Conservation (phyloP, 2,888 invertebrate genomes). For the Theretra japonica region DNA sequence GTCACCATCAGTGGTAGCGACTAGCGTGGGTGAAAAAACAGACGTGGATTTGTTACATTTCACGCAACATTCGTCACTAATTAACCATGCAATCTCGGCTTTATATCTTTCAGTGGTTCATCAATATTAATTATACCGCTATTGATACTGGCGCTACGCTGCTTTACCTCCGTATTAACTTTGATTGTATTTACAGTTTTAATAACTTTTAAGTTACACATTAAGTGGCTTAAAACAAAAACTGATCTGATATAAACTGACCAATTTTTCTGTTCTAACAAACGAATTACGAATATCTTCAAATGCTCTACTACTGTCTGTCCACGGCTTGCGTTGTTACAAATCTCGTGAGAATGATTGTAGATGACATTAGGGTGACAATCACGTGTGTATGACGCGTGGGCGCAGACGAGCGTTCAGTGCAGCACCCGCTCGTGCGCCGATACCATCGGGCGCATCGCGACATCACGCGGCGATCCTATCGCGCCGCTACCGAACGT, state of each 20-base stretch:
- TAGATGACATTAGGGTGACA: constrained; percentile 13
- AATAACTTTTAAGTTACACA: too few species aligned
- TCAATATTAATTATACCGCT: neutral
- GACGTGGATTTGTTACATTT: constrained; percentile 69
- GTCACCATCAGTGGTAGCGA: constrained; percentile 38
- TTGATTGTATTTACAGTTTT: too few species aligned
- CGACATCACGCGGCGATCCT: constrained; percentile 75
- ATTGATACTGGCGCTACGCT: neutral
- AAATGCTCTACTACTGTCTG: too few species aligned
- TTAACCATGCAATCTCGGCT: constrained; percentile 37
- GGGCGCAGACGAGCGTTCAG: constrained; percentile 42
- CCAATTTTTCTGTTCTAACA: neutral
- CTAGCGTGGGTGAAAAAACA: constrained; percentile 51
- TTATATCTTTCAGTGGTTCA: constrained; percentile 17
- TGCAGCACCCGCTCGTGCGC: constrained; percentile 34
- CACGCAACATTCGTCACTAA: constrained; percentile 62
- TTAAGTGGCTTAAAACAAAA: neutral
- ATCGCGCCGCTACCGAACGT: constrained; percentile 66
- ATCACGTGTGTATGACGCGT: constrained; percentile 17
- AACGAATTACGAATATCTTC: neutral
- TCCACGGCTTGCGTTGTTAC: neutral
- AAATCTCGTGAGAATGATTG: neutral
- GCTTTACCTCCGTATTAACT: neutral
- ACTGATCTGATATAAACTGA: neutral
- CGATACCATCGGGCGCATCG: constrained; percentile 75